Conservation (phyloP, 1,140 invertebrate genomes). For the Cryptotermes secundus region DNA sequence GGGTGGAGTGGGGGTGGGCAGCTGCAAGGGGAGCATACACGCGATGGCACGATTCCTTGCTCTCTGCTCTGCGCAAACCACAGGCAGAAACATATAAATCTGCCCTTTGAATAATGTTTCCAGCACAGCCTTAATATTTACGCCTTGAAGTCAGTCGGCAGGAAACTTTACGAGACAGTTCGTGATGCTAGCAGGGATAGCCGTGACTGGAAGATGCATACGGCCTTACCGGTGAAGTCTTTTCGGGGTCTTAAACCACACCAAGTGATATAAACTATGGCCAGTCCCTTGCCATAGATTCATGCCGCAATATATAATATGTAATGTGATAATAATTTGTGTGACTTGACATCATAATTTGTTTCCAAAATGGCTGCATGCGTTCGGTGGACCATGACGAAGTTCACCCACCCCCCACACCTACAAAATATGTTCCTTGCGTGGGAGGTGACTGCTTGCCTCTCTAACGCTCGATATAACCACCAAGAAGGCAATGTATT, state of each 20-base stretch:
- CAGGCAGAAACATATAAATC: background rate
- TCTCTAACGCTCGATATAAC: background rate
- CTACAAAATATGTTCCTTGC: background rate
- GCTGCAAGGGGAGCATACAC: background rate
- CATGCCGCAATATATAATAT: slow-evolving; percentile 7
- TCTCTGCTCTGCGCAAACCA: background rate
- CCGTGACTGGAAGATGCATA: background rate
- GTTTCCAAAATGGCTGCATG: background rate
- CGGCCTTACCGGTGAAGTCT: background rate
- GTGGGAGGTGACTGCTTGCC: background rate
- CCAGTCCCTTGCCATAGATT: background rate
- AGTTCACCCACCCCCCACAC: no score
- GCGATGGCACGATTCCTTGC: background rate
- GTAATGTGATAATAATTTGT: slow-evolving; percentile 20
- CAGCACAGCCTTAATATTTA: slow-evolving; percentile 1
- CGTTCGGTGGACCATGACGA: background rate
- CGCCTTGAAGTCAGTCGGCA: background rate
- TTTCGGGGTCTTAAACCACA: background rate
- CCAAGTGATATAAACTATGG: background rate
- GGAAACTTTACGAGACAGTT: slow-evolving; percentile 12
- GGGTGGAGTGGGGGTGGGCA: no score
- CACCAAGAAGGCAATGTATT: background rate
- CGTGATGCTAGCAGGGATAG: background rate
- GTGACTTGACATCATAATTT: slow-evolving; percentile 17
- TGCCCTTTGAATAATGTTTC: slow-evolving; percentile 12